Conservation (phyloP, 2,797 vertebrate species). For the Chaenodraco wilsoni region DNA sequence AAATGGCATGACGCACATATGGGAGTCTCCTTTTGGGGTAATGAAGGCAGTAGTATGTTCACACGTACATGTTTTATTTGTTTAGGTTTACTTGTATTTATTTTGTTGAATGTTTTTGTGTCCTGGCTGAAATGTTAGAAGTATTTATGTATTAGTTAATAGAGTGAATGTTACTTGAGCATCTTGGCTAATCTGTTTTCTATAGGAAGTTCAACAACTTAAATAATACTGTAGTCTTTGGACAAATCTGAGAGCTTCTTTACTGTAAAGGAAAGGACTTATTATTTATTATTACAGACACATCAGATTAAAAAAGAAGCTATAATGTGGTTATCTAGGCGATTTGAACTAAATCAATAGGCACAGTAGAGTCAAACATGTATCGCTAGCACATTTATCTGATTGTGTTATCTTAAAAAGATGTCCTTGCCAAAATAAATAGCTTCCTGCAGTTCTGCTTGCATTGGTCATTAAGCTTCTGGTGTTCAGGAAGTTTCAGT, state of each 20-base stretch:
- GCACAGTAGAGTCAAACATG: not conserved
- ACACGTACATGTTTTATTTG: slow-evolving; percentile 60
- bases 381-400: slow-evolving; percentile 14
- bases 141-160: slow-evolving; percentile 65
- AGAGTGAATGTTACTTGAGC: slow-evolving; percentile 53
- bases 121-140: slow-evolving; percentile 47
- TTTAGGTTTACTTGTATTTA: slow-evolving; percentile 62
- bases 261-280: slow-evolving; percentile 45
- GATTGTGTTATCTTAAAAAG: slow-evolving; percentile 5
- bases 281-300: slow-evolving; percentile 34
- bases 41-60: slow-evolving; percentile 62
- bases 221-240: slow-evolving; percentile 40
- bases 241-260: slow-evolving; percentile 42
- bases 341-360: slow-evolving; percentile 12
- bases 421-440: slow-evolving; percentile 10
- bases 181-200: slow-evolving; percentile 29
- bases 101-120: slow-evolving; percentile 58
- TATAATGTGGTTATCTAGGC: slow-evolving; percentile 20
- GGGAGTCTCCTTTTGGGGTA: slow-evolving; percentile 59
- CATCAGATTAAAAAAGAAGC: slow-evolving; percentile 15
- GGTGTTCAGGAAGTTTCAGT: slow-evolving; percentile 11
- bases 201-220: slow-evolving; percentile 38
- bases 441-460: slow-evolving; percentile 20
- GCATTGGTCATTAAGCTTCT: slow-evolving; percentile 21
- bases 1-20: slow-evolving; percentile 72